phyloP scores from a whole-genome alignment of 1,140 invertebrate species.

The Calliphora vicina region DNA sequence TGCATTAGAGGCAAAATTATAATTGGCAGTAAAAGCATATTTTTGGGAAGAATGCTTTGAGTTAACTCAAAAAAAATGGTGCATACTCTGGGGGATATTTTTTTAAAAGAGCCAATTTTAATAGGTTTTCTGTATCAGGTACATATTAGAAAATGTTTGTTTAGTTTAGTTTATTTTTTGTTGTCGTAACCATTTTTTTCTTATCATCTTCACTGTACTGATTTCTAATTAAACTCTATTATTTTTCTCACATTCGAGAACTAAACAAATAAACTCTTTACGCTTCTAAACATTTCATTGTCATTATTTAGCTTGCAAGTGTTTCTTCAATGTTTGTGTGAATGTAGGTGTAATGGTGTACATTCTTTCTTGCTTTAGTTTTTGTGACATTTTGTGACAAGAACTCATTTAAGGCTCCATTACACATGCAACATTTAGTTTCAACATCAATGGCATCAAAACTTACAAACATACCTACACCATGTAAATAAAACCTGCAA shows the following conservation, averaged over 20 bases:
- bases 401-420: conserved; percentile 33
- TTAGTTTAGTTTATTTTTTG: too few species aligned
- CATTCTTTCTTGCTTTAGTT: background rate
- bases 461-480: too few species aligned
- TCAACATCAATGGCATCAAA: background rate
- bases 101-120: too few species aligned
- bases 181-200: too few species aligned
- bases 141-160: too few species aligned
- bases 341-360: background rate
- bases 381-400: conserved; percentile 31
- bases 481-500: conserved; percentile 17
- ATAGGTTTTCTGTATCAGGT: too few species aligned
- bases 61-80: too few species aligned
- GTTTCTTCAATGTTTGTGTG: background rate
- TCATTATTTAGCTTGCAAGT: conserved; percentile 20
- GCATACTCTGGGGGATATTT: too few species aligned
- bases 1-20: background rate
- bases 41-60: too few species aligned
- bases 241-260: background rate
- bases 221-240: background rate
- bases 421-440: conserved; percentile 31
- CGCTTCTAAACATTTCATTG: conserved; percentile 21
- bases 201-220: background rate
- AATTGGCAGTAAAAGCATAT: too few species aligned
- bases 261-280: conserved; percentile 28